Percentiles rank a stretch among this genome's conserved stretches.
phyloP scores from a whole-genome alignment of 2,113 vertebrate species.

The Lagopus leucura region DNA sequence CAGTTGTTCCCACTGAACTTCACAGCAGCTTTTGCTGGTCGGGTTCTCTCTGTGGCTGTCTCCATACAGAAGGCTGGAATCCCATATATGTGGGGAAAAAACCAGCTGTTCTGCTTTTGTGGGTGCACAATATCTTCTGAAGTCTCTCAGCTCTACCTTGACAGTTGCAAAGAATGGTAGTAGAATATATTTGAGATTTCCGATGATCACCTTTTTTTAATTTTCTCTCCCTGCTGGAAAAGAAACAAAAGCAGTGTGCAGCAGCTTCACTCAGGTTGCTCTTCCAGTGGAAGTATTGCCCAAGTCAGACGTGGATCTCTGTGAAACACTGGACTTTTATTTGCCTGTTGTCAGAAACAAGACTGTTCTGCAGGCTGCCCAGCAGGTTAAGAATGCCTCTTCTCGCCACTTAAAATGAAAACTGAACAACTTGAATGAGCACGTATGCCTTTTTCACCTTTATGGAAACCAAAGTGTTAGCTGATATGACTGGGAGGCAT shows the following conservation, averaged over 20 bases:
- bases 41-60: rapidly evolving
- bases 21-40: background rate
- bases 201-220: background rate
- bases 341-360: background rate
- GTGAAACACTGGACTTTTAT: background rate
- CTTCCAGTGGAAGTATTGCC: background rate
- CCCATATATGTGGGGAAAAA: background rate
- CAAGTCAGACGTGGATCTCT: background rate
- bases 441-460: background rate
- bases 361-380: background rate
- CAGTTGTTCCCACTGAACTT: background rate
- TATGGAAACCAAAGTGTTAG: background rate
- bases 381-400: background rate
- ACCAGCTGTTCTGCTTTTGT: background rate
- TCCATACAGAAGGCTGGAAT: rapidly evolving
- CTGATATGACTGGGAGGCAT: background rate
- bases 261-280: background rate
- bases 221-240: background rate
- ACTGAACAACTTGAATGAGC: too few relatives aligned
- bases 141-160: background rate
- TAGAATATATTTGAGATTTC: background rate
- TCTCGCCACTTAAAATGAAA: background rate
- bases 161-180: background rate
- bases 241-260: background rate
- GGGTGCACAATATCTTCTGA: background rate